Evolutionary conservation across 30 jellyfish, hydroid and myxozoan genomes (phyloP).

Genomic region (Haliclystus octoradiatus): DNA sequence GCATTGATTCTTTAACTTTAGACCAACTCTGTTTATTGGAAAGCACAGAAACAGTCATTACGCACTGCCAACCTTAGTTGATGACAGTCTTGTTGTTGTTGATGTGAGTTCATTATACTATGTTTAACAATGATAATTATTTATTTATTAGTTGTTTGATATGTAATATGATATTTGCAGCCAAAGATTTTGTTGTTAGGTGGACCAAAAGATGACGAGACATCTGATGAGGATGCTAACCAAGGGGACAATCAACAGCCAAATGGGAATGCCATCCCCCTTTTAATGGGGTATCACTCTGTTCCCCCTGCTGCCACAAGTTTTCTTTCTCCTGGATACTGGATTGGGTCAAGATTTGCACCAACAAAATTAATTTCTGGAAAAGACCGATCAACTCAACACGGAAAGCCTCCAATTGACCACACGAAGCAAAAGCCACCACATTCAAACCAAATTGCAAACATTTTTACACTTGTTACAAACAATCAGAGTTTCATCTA

Average conservation of each 20-base stretch:
- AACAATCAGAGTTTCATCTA: slow-evolving; percentile 71
- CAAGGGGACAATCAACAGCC: neutral
- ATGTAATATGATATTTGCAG: slow-evolving; percentile 23
- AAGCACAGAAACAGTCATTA: slow-evolving; percentile 81
- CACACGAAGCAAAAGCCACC: slow-evolving; percentile 5
- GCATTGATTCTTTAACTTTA: neutral
- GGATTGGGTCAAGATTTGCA: slow-evolving; percentile 15
- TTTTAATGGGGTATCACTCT: slow-evolving; percentile 85
- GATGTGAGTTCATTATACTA: slow-evolving; percentile 56
- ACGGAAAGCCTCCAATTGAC: neutral
- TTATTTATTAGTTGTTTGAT: no score
- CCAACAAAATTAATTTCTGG: slow-evolving; percentile 24
- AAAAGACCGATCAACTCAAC: neutral
- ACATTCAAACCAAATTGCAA: slow-evolving; percentile 41
- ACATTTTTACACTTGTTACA: slow-evolving; percentile 46
- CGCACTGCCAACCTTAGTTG: slow-evolving; percentile 95
- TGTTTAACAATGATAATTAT: neutral
- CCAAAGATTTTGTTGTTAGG: slow-evolving; percentile 84
- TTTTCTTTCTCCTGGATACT: slow-evolving; percentile 67
- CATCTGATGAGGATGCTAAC: slow-evolving; percentile 15
- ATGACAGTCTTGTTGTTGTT: slow-evolving; percentile 69
- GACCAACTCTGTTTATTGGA: slow-evolving; percentile 95
- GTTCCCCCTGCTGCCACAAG: slow-evolving; percentile 72
- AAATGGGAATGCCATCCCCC: slow-evolving; percentile 65
- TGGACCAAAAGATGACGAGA: slow-evolving; percentile 56